Evolutionary conservation across 2,797 vertebrate species (phyloP), one percentile per base, ranked within the genome.

Genomic region (Acrocephalus scirpaceus): DNA sequence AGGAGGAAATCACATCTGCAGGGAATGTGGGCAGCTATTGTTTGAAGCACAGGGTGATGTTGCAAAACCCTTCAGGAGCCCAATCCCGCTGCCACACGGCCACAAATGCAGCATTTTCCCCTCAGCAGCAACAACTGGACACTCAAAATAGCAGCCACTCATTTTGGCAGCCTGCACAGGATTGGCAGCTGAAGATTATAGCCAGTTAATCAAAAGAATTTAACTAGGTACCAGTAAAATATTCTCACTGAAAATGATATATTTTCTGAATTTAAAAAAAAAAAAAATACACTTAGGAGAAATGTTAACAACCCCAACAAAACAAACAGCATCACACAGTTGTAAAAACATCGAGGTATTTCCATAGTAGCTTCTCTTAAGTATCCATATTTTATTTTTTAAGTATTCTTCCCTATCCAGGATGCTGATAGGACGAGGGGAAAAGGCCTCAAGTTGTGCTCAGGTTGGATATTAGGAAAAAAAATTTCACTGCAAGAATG

Each of bases 1-100:
- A 80, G 81, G 40, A 15, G 23, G 91, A 91, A 96, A 67, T 80
- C 72, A 34, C 92, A 90, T 93, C 92, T 88, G 93, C 54, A 42
- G 29, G 2, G 40, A 92, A 53, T 7, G 38, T 26, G 89, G 72
- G 66, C 80, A 74, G 77, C 69, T 60, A 23, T 75, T 67, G 91
- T 93, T 81, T 66, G 91, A 75, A 89, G 93, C 82, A 14, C 44
- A 16, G 44, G 60, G 76, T 11, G 44, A n/a, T 9, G 9, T 5
- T 70, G 73, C 66, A 56, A 58, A 75, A 73, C n/a, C 13, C 44
- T 42, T 56, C 7, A 9, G 26, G 57, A n/a, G 34, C 86, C 54
- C 0, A 2, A 16, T 10, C 65, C 50, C 0, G 1, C 79, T 40
- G 66, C 29, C 88, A 27, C 74, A 36, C 6, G 0, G 22, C 67